Conservation (phyloP, 2,797 vertebrate genomes). For the Halcyon leucocephala region DNA sequence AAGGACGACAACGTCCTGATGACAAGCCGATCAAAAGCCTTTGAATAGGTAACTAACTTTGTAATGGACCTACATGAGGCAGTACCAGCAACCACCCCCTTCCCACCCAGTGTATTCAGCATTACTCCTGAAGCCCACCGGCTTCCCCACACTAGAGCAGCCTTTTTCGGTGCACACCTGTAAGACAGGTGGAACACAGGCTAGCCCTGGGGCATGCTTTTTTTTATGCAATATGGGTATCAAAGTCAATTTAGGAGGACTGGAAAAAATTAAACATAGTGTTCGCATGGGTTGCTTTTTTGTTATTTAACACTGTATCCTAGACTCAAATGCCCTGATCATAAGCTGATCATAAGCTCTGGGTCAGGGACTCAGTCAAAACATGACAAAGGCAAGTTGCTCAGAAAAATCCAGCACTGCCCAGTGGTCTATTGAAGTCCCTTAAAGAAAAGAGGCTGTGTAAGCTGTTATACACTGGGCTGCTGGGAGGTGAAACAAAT, state of each 20-base stretch:
- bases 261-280: neutral
- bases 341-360: neutral
- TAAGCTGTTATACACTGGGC: neutral
- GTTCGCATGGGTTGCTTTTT: neutral
- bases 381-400: neutral
- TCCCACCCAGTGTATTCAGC: rapidly evolving
- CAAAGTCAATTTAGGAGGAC: neutral
- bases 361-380: neutral
- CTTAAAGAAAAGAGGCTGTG: neutral
- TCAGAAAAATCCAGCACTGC: neutral
- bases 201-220: neutral
- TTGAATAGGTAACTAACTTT: neutral
- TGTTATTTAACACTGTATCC: neutral
- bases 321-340: neutral
- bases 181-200: neutral
- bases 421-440: rapidly evolving
- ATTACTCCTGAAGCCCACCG: neutral
- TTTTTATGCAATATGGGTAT: neutral
- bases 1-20: neutral
- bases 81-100: neutral
- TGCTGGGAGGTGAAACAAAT: neutral
- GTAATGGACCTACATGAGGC: neutral
- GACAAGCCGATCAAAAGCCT: neutral
- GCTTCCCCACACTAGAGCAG: neutral
- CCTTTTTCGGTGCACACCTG: neutral